These are phyloP conservation scores for Cephus runcator DNA, from an alignment of 2,888 invertebrate species.

Conservation along the genomic window DNA sequence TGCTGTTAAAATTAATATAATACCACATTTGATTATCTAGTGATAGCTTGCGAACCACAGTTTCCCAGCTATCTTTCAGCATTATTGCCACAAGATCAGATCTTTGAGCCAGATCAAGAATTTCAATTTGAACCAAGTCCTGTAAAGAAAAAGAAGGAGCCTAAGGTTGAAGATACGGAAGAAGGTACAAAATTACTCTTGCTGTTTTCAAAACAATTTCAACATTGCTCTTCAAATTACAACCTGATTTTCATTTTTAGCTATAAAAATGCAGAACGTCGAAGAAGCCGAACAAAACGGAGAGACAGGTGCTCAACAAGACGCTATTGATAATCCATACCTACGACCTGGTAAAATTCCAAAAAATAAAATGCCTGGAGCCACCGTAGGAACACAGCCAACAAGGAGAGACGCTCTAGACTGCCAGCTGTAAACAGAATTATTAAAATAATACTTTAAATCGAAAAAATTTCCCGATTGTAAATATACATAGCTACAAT, in stretches of 20 bases:
- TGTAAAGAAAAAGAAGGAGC: slow-evolving; percentile 59
- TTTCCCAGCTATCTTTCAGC: slow-evolving; percentile 88
- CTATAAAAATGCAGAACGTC: slow-evolving; percentile 33
- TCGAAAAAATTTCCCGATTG: not conserved
- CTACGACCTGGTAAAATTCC: slow-evolving; percentile 64
- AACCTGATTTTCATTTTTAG: slow-evolving; percentile 25
- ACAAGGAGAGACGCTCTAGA: slow-evolving; percentile 15
- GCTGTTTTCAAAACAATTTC: not conserved
- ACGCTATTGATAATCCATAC: slow-evolving; percentile 62
- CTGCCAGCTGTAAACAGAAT: not conserved
- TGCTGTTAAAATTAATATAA: not conserved
- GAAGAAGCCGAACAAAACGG: slow-evolving; percentile 50
- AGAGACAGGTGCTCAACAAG: slow-evolving; percentile 57
- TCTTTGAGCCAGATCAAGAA: slow-evolving; percentile 84
- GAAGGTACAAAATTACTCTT: slow-evolving; percentile 36
- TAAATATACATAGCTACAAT: slow-evolving; percentile 1
- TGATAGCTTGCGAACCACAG: slow-evolving; percentile 88
- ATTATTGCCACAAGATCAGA: slow-evolving; percentile 91
- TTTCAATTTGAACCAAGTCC: slow-evolving; percentile 58
- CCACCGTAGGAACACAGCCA: slow-evolving; percentile 1
- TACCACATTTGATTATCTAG: slow-evolving; percentile 64
- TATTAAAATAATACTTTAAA: not conserved
- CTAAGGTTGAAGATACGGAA: slow-evolving; percentile 43
- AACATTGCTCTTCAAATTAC: slow-evolving; percentile 12
- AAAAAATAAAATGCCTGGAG: slow-evolving; percentile 49